Evolutionary conservation across 2,888 invertebrate species (phyloP).

Genomic region (Ophioninae sp.): DNA sequence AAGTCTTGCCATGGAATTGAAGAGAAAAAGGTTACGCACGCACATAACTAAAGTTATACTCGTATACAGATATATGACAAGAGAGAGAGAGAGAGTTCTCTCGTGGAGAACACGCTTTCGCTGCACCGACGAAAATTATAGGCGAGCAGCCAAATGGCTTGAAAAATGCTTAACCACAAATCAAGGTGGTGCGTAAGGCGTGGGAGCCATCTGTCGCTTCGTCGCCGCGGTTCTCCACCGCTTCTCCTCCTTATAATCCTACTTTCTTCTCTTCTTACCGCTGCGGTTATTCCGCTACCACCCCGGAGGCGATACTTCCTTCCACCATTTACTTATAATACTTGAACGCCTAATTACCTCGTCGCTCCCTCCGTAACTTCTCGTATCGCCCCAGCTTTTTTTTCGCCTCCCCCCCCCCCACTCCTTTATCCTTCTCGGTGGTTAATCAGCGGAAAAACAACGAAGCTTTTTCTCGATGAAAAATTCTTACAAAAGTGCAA

Average conservation of each 20-base stretch:
- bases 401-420: background rate
- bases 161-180: conserved; percentile 80
- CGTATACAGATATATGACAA: conserved; percentile 21
- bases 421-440: no score
- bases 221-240: conserved; percentile 40
- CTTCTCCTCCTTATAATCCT: conserved; percentile 40
- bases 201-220: conserved; percentile 72
- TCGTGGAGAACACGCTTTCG: conserved; percentile 29
- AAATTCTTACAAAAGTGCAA: background rate
- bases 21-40: conserved; percentile 19
- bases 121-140: conserved; percentile 71
- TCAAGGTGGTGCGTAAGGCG: conserved; percentile 74
- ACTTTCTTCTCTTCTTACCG: conserved; percentile 27
- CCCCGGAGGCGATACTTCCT: conserved; percentile 68
- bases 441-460: background rate
- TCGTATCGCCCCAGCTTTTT: background rate
- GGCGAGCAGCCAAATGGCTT: conserved; percentile 77
- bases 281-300: conserved; percentile 52
- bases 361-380: conserved; percentile 13
- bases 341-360: conserved; percentile 68
- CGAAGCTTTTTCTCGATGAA: background rate
- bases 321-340: conserved; percentile 67
- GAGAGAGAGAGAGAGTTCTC: conserved; percentile 40
- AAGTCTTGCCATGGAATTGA: conserved; percentile 47
- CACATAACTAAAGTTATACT: conserved; percentile 5